Percentiles rank a stretch among this genome's conserved stretches.
Evolutionary conservation across 2,888 invertebrate genomes (phyloP).

Genomic region (Podabrus alpinus): DNA sequence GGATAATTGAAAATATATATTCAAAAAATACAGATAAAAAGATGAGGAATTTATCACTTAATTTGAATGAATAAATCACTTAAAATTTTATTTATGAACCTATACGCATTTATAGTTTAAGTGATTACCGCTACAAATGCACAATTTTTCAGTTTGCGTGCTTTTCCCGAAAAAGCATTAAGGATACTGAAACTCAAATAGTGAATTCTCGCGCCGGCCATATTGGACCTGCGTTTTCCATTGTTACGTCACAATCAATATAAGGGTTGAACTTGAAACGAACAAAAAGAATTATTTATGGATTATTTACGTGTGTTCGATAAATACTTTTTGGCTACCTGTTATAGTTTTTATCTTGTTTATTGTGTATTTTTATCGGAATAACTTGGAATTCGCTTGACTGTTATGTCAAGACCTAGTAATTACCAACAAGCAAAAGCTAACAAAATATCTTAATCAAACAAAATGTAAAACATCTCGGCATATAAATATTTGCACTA

Average conservation of each 20-base stretch:
- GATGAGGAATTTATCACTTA: background rate
- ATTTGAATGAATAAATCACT: slow-evolving; percentile 3
- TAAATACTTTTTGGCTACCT: slow-evolving; percentile 1
- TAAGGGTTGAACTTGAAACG: slow-evolving; percentile 36
- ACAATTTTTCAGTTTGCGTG: slow-evolving; percentile 18
- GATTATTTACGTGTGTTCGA: slow-evolving; percentile 19
- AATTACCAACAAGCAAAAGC: background rate
- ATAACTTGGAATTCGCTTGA: background rate
- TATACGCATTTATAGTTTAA: slow-evolving; percentile 11
- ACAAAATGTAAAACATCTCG: background rate
- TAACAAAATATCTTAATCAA: background rate
- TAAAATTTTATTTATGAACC: background rate
- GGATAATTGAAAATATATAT: slow-evolving; percentile 5
- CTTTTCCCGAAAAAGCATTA: slow-evolving; percentile 31
- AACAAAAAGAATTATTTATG: slow-evolving; percentile 23
- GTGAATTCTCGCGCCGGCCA: slow-evolving; percentile 45
- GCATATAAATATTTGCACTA: background rate
- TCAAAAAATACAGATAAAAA: background rate
- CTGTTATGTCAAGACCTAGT: background rate
- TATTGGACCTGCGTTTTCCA: slow-evolving; percentile 51
- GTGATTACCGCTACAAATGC: slow-evolving; percentile 14
- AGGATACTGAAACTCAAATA: slow-evolving; percentile 43
- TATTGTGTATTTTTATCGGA: background rate
- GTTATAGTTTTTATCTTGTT: background rate
- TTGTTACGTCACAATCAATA: slow-evolving; percentile 54